Conservation (phyloP, 2,888 invertebrate genomes). For the Blastobasis adustella region DNA sequence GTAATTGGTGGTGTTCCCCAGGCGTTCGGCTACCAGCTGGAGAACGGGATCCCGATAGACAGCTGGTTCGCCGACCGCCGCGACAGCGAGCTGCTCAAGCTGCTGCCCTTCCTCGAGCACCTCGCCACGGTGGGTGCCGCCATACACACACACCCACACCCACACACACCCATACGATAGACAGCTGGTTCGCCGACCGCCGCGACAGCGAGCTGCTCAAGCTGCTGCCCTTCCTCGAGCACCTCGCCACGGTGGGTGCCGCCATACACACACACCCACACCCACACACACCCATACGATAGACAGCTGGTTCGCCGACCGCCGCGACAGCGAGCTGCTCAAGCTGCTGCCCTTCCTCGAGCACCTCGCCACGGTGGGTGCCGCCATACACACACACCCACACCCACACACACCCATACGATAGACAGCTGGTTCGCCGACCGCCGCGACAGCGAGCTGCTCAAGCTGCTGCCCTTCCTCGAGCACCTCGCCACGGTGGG, state of each 20-base stretch:
- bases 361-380: conserved; percentile 84
- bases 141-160: too few species aligned
- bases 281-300: conserved; percentile 68
- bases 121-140: conserved; percentile 82
- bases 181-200: conserved; percentile 96
- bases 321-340: conserved; percentile 90
- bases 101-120: conserved; percentile 93
- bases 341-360: conserved; percentile 95
- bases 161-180: conserved; percentile 75
- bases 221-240: conserved; percentile 92
- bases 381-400: too few species aligned
- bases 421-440: conserved; percentile 98
- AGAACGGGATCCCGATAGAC: conserved; percentile 97
- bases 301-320: conserved; percentile 97
- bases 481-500: conserved; percentile 87
- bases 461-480: conserved; percentile 93
- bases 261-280: too few species aligned
- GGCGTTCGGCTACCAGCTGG: conserved; percentile 92
- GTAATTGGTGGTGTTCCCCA: conserved; percentile 50
- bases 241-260: conserved; percentile 83
- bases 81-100: conserved; percentile 91
- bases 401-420: conserved; percentile 33
- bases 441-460: conserved; percentile 89
- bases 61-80: conserved; percentile 96
- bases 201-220: conserved; percentile 93